phyloP scores from a whole-genome alignment of 2,113 vertebrate genomes.

The Ailurus styani region DNA sequence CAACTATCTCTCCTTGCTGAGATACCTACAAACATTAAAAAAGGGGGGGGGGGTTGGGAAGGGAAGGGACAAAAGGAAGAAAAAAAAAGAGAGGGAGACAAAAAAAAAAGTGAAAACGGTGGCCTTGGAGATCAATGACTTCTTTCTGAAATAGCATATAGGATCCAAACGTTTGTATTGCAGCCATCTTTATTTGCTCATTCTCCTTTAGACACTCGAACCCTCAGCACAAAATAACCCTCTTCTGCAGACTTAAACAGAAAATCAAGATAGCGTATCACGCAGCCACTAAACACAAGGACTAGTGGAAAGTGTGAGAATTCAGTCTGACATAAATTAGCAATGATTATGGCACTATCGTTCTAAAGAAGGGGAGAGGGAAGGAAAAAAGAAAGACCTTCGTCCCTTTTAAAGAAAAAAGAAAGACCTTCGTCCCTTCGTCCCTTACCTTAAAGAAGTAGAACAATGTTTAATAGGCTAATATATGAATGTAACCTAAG shows the following conservation, averaged over 20 bases:
- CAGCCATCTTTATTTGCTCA: conserved; percentile 27
- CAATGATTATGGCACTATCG: conserved; percentile 66
- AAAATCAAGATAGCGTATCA: conserved; percentile 20
- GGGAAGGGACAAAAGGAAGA: neutral
- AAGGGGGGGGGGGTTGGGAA: fast-evolving
- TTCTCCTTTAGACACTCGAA: conserved; percentile 55
- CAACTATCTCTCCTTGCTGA: conserved; percentile 51
- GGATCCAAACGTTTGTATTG: conserved; percentile 43
- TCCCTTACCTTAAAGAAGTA: conserved; percentile 74
- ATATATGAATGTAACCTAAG: conserved; percentile 75
- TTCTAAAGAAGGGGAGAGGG: conserved; percentile 64
- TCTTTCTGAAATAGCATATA: conserved; percentile 69
- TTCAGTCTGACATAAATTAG: conserved; percentile 73
- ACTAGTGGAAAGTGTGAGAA: conserved; percentile 58
- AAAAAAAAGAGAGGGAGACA: neutral
- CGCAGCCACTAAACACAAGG: conserved; percentile 48
- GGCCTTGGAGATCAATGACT: conserved; percentile 60
- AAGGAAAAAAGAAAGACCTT: conserved; percentile 58
- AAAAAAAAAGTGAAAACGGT: neutral
- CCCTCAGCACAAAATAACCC: conserved; percentile 32
- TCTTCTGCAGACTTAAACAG: neutral
- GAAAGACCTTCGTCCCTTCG: conserved; percentile 70
- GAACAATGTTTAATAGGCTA: conserved; percentile 73
- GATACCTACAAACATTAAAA: conserved; percentile 38
- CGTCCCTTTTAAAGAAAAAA: conserved; percentile 75